Evolutionary conservation across 2,113 vertebrate species (phyloP), one percentile per base, ranked within the genome.

Genomic region (Malurus cyaneus): DNA sequence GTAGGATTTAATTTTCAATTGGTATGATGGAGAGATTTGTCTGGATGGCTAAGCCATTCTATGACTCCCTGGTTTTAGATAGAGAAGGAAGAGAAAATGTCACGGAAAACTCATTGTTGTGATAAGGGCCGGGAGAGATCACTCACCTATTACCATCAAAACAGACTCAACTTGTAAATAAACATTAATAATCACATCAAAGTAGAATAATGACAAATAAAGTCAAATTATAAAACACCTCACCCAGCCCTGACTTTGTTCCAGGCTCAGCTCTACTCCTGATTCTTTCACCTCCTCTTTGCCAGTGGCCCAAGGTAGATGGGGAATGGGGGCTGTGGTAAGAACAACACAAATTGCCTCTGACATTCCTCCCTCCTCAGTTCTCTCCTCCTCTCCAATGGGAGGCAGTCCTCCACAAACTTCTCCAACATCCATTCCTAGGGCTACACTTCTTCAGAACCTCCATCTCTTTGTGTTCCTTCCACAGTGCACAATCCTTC

Each of bases 301-400:
- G 1, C 1, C 1, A 32, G 15, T 5, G 2, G 11, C 3, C 1
- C 19, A 76, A 76, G 10, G 5, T 11, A 6, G 2, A 20, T 6
- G 6, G 13, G 23, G 14, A 71, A 61, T 12, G 15, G 5, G 5
- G 13, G 2, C 28, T 44, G 8, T 3, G 3, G 4, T 29, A 9
- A 11, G 10, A 47, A 46, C 25, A 31, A 61, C 19, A 29, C 9
- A 34, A 1, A 0, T 36, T 49, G 8, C 32, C 28, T 61, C 46
- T 50, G 12, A 4, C 0, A 0, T 2, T 20, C 19, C 8, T 52
- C 61, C 9, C 36, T 57, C 53, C 20, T 86, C 54, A 34, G 3
- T 21, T 3, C 61, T 34, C 24, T 70, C 9, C 5, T 26, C 39
- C 9, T 28, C 11, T 67, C 23, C 12, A 9, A 5, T 14, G 23